Conservation (phyloP, 2,797 vertebrate species). For the Bradypodion ventrale region DNA sequence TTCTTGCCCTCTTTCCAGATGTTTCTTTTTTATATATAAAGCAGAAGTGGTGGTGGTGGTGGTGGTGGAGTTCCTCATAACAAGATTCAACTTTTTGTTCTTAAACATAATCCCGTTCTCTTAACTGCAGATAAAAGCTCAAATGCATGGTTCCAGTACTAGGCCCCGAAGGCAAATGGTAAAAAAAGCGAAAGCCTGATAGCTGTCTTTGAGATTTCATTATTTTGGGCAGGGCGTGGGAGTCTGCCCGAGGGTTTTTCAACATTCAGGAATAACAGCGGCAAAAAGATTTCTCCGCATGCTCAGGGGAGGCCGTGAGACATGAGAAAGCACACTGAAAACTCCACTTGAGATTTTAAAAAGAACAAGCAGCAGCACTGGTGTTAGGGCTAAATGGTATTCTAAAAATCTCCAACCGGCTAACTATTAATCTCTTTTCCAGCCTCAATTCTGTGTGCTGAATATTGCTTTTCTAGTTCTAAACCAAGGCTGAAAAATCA, state of each 20-base stretch:
- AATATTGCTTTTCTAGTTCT: not conserved
- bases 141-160: conserved; percentile 1
- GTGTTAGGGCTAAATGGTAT: not conserved
- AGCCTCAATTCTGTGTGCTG: not conserved
- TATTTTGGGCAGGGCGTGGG: conserved; percentile 10
- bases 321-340: not conserved
- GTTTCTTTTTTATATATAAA: not conserved
- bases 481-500: not conserved
- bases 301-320: not conserved
- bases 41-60: not conserved
- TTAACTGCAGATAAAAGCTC: conserved; percentile 19
- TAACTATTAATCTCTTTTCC: not conserved
- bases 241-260: not conserved
- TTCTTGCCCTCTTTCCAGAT: not conserved
- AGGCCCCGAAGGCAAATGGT: not conserved
- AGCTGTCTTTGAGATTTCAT: conserved; percentile 12
- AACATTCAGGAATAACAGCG: not conserved
- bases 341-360: not conserved
- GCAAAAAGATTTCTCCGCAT: not conserved
- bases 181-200: not conserved
- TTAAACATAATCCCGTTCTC: not conserved
- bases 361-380: not conserved
- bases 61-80: not conserved
- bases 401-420: not conserved
- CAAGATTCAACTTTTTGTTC: not conserved